Conservation (phyloP, 2,888 invertebrate species). For the Hedya salicella region DNA sequence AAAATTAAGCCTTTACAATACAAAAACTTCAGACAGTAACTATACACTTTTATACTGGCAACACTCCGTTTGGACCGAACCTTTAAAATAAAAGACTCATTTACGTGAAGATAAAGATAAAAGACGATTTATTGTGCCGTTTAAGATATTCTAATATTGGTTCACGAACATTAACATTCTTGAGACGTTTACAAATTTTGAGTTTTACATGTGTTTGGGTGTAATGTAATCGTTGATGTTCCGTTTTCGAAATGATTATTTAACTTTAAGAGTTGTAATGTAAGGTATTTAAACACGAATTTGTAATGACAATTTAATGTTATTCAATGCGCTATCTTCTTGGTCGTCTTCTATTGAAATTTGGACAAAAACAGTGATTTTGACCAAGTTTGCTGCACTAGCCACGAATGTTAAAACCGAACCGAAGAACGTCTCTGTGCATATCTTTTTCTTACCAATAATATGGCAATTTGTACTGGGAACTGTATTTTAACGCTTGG, state of each 20-base stretch:
- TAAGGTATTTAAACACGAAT: not conserved
- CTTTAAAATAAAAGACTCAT: constrained; percentile 60
- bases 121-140: constrained; percentile 59
- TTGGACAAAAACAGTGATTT: too few relatives aligned
- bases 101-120: constrained; percentile 58
- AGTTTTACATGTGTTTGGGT: constrained; percentile 34
- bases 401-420: too few relatives aligned
- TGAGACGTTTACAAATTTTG: constrained; percentile 22
- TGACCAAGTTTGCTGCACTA: too few relatives aligned
- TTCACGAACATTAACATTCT: constrained; percentile 41
- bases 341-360: too few relatives aligned
- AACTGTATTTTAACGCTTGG: too few relatives aligned
- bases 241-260: not conserved
- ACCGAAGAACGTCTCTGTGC: too few relatives aligned
- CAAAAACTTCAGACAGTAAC: constrained; percentile 42
- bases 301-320: not conserved
- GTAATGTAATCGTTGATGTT: constrained; percentile 11
- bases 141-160: constrained; percentile 53
- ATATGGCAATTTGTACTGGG: too few relatives aligned
- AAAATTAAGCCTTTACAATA: too few relatives aligned
- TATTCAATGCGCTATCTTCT: too few relatives aligned
- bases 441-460: too few relatives aligned
- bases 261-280: not conserved
- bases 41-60: not conserved
- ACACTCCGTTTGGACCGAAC: constrained; percentile 46